Evolutionary conservation across 2,797 vertebrate genomes (phyloP).

Genomic region (Pseudochromis fuscus): DNA sequence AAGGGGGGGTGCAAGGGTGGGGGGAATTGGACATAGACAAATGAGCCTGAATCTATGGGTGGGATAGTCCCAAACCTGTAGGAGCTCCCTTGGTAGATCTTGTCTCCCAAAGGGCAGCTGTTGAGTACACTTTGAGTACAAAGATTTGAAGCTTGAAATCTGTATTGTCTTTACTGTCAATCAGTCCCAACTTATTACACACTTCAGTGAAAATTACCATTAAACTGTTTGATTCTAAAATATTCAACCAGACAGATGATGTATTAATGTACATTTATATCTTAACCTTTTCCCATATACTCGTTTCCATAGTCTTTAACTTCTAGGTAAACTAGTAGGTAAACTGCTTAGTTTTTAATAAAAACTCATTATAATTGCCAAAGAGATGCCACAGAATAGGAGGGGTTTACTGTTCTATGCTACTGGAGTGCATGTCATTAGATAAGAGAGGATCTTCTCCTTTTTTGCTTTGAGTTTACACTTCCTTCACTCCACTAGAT

Average conservation of each 20-base stretch:
- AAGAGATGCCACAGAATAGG: too few relatives aligned
- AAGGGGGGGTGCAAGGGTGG: constrained; percentile 35
- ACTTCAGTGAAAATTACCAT: neutral
- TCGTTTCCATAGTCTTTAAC: too few relatives aligned
- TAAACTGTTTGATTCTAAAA: too few relatives aligned
- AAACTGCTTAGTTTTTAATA: too few relatives aligned
- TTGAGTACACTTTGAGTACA: neutral
- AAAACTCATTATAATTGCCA: too few relatives aligned
- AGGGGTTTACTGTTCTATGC: too few relatives aligned
- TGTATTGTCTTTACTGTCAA: neutral
- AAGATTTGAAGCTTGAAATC: constrained; percentile 1
- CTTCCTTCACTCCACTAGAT: constrained; percentile 65
- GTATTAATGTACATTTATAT: neutral
- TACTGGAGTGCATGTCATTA: too few relatives aligned
- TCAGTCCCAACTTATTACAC: neutral
- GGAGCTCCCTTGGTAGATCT: constrained; percentile 9
- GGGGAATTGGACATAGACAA: constrained; percentile 57
- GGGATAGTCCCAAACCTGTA: constrained; percentile 21
- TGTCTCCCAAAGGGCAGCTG: constrained; percentile 11
- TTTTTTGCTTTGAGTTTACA: neutral
- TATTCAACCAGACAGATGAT: neutral
- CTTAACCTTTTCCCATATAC: too few relatives aligned
- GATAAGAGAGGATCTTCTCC: neutral
- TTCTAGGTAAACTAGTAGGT: too few relatives aligned
- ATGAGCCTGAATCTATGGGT: constrained; percentile 58